Base-by-base conservation (phyloP, 2,888 invertebrate species). In the Drosophila siamana region DNA sequence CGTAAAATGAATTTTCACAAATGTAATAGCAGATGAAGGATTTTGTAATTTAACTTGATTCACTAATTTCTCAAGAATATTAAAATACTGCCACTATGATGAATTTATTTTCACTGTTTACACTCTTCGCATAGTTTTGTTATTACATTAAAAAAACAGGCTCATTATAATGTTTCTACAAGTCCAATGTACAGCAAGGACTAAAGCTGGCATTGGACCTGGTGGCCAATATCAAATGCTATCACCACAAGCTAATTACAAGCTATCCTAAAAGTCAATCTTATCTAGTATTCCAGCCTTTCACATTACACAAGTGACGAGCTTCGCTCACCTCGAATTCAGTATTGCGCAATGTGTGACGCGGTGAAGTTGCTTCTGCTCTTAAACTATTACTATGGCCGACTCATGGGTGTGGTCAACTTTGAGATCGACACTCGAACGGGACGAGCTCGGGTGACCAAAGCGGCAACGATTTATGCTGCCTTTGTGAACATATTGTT, bases 401-500 rank as follows among this genome's bases (percentile, higher is more conserved):
- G 74, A 9, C 9, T 78, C 2, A 33, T 64, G 33, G 74, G 74
- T 4, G 48, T 78, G 9, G 30, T 78, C 46, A 79, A 78, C 33
- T 74, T 74, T 16, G 69, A 78, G 48, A 19, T 74, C 4, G 60
- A 78, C 26, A 0, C 40, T 0, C 5, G 1, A 0, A 74, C 79
- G 8, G 75, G 59, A 0, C 51, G 43, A 0, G 19, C 74, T 0
- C 28, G 15, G 0, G 2, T 57, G 6, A 78, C n/a, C 11, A 30
- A 6, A 0, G 7, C 5, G 0, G 63, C 74, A 0, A 78, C 79
- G 0, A 1, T 74, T 8, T 74, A 52, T 33, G 74, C 72, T 0
- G 57, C 38, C 0, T 0, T 52, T 2, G 8, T n/a, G 4, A 68
- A 68, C 13, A 2, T n/a, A 1, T 1, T 22, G 24, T 6, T 44